These are phyloP conservation scores for Perizoma affinitatum DNA, from an alignment of 2,888 invertebrate species.

Conservation along the genomic window DNA sequence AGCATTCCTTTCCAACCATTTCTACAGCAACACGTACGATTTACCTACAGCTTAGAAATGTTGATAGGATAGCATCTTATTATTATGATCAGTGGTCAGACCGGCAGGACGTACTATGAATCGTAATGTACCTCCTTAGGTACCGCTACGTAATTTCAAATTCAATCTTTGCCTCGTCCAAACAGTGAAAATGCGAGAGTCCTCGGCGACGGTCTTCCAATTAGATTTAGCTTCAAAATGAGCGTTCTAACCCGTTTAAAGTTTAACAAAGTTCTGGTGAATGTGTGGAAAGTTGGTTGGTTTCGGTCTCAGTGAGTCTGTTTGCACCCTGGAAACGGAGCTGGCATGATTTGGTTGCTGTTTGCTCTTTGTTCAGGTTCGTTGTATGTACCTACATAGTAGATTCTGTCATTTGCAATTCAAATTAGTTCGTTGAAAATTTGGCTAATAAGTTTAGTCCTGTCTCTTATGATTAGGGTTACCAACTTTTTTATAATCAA, in stretches of 20 bases:
- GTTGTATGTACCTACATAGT: slow-evolving; percentile 34
- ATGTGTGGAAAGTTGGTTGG: slow-evolving; percentile 67
- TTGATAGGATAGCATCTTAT: slow-evolving; percentile 50
- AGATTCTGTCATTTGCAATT: slow-evolving; percentile 8
- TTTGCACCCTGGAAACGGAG: slow-evolving; percentile 57
- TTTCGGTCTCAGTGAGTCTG: slow-evolving; percentile 57
- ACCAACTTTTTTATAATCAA: too few relatives aligned
- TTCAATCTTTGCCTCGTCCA: slow-evolving; percentile 67
- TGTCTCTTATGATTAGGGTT: too few relatives aligned
- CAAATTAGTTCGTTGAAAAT: slow-evolving; percentile 11
- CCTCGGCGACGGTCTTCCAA: slow-evolving; percentile 68
- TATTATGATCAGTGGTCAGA: slow-evolving; percentile 70
- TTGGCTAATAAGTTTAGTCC: neutral
- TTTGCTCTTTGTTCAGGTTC: slow-evolving; percentile 68
- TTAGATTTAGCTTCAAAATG: slow-evolving; percentile 76
- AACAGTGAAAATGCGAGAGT: slow-evolving; percentile 79
- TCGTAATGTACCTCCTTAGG: slow-evolving; percentile 63
- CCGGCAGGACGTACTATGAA: slow-evolving; percentile 62
- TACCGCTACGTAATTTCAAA: slow-evolving; percentile 81
- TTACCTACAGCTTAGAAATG: neutral
- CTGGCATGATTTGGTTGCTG: slow-evolving; percentile 73
- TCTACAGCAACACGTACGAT: slow-evolving; percentile 1
- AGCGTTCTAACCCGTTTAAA: slow-evolving; percentile 69
- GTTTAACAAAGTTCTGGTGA: slow-evolving; percentile 65
- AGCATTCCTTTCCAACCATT: neutral